Base-by-base conservation (phyloP, 2,888 invertebrate genomes). In the Ophraella communa region DNA sequence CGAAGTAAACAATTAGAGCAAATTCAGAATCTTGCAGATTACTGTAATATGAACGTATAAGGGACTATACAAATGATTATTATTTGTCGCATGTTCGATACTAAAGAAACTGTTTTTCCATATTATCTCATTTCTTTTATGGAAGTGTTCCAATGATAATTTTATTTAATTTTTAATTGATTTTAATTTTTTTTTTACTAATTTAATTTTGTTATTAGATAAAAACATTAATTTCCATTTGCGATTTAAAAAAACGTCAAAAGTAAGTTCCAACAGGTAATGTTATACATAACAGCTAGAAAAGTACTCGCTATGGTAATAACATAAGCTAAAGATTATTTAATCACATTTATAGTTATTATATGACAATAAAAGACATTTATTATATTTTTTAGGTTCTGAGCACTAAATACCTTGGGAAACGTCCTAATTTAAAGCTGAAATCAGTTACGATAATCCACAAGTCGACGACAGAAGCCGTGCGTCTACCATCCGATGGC, bases 361-460 rank as follows among this genome's bases (percentile, higher is more conserved):
- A n/a, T n/a, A n/a, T n/a, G n/a, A n/a, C n/a, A n/a, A n/a, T n/a
- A n/a, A 30, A 10, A 10, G 8, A 7, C 7, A 3, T 10, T 30
- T 39, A 14, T 39, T 35, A 35, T 39, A n/a, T 68, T 62, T 68
- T 67, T 24, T 83, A 94, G 94, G 87, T 92, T 77, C 86, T 91
- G 78, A 92, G 92, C 85, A 92, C 91, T 74, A 90, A 90, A 76
- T 86, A 92, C 77, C 86, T 94, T 77, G 92, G 93, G 77, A 94
- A 94, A 76, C 87, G 89, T 70, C 88, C 89, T 69, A 91, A 91
- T 82, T 87, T 90, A 81, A 93, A 94, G 83, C 86, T 93, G 76
- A 93, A 94, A 83, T 91, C 92, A 18, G 90, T 94, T 73, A 94
- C 94, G 75, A 94, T 94, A 81, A 92, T 94, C 78, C 94, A 94